phyloP scores from a whole-genome alignment of 2,797 vertebrate species.

The Babyrousa celebensis region DNA sequence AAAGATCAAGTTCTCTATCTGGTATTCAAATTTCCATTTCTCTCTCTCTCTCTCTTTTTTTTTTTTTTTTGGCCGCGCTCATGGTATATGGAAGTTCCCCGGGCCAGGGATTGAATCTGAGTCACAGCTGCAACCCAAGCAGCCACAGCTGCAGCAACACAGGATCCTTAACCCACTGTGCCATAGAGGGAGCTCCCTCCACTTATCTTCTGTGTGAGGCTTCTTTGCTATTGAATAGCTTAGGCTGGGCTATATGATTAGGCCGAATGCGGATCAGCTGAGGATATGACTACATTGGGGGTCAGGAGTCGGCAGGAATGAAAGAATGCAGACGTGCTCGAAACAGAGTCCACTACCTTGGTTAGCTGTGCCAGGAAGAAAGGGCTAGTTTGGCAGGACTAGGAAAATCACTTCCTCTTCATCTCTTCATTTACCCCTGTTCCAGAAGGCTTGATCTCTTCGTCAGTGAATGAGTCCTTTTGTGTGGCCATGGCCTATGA shows the following conservation, averaged over 20 bases:
- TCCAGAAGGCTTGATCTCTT: slow-evolving; percentile 19
- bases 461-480: slow-evolving; percentile 38
- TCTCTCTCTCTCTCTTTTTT: no score
- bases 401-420: background rate
- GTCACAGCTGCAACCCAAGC: no score
- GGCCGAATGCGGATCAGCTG: background rate
- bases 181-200: background rate
- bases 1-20: background rate
- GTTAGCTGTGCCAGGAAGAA: background rate
- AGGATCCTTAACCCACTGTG: no score
- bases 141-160: no score
- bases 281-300: background rate
- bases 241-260: background rate
- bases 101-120: no score
- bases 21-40: background rate
- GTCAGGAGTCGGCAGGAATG: background rate
- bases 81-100: no score
- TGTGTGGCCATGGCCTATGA: background rate
- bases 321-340: background rate
- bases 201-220: background rate
- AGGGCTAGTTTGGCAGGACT: background rate
- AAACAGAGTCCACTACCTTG: background rate
- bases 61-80: no score
- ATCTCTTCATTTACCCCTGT: background rate
- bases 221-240: background rate